Base-by-base conservation (phyloP, 2,113 vertebrate species). In the Cololabis saira region DNA sequence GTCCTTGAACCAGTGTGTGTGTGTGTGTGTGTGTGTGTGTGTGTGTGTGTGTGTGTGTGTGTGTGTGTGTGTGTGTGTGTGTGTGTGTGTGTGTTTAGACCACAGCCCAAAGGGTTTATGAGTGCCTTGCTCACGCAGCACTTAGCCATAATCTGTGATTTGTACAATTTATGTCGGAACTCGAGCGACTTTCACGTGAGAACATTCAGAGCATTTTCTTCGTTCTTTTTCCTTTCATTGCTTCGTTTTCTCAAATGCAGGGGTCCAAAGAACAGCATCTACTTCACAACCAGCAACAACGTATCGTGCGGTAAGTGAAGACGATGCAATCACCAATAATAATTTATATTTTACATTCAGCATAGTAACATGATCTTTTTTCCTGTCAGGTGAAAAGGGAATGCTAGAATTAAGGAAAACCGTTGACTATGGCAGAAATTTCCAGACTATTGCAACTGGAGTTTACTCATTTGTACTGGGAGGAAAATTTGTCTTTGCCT, bases 401-500 rank as follows among this genome's bases (percentile, higher is more conserved):
- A 88, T 90, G 48, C 79, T 96, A 74, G 91, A 95, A 67, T 88
- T 98, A 27, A 92, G 82, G 84, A 96, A 93, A 85, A 95, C 95
- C 0, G 60, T 82, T 1, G 94, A 98, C 87, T 93, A 96, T 13
- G 96, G 96, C 4, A 90, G 76, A 78, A 89, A 89, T 49, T 94
- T 96, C 80, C 90, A 93, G 69, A 94, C 91, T 33, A 93, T 98
- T 8, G 95, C 94, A 19, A 91, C 88, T 50, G 95, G 88, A 88
- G 93, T 98, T 74, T 98, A 93, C 52, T 98, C 97, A 1, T 98
- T 98, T 70, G 95, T 96, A 0, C 87, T 97, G 27, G 96, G 96
- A 14, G 96, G 96, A 1, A 93, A 92, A 47, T 98, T 98, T 61
- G 88, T 98, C 17, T 96, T 98, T 15, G 95, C 95, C n/a, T 98